A percentile compares a stretch with the other conserved stretches of the same genome.
phyloP scores from a whole-genome alignment of 2,888 invertebrate genomes.

The Xylocampa areola region DNA sequence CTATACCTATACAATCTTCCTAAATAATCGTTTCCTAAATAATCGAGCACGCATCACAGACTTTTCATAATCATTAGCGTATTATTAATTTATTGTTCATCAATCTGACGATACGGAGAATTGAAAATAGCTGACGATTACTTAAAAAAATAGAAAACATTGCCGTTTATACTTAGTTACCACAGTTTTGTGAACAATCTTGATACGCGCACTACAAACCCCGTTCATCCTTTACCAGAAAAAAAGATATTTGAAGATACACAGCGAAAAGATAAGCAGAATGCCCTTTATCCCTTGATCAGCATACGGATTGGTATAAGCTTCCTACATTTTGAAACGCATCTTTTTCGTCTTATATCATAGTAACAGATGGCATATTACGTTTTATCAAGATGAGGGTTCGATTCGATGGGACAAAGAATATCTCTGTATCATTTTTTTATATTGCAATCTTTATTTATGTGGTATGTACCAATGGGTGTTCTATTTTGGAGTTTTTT shows the following conservation, averaged over 20 bases:
- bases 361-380: slow-evolving; percentile 52
- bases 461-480: slow-evolving; percentile 27
- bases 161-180: no score
- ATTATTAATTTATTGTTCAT: no score
- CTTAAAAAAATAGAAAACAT: no score
- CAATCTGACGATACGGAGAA: no score
- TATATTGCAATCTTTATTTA: slow-evolving; percentile 46
- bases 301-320: slow-evolving; percentile 44
- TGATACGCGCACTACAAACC: background rate
- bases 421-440: slow-evolving; percentile 33
- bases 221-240: slow-evolving; percentile 6
- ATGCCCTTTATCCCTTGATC: slow-evolving; percentile 20
- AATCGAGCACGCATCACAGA: no score
- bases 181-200: background rate
- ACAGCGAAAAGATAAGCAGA: slow-evolving; percentile 36
- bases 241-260: background rate
- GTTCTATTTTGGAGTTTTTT: slow-evolving; percentile 16
- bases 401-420: slow-evolving; percentile 26
- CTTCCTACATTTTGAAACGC: slow-evolving; percentile 33
- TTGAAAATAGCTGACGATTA: no score
- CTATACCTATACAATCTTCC: no score
- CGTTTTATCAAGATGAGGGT: slow-evolving; percentile 57
- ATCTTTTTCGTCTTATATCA: slow-evolving; percentile 39
- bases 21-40: no score
- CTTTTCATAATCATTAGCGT: no score